phyloP scores from a whole-genome alignment of 2,113 vertebrate genomes.

The Nycticryphes semicollaris region DNA sequence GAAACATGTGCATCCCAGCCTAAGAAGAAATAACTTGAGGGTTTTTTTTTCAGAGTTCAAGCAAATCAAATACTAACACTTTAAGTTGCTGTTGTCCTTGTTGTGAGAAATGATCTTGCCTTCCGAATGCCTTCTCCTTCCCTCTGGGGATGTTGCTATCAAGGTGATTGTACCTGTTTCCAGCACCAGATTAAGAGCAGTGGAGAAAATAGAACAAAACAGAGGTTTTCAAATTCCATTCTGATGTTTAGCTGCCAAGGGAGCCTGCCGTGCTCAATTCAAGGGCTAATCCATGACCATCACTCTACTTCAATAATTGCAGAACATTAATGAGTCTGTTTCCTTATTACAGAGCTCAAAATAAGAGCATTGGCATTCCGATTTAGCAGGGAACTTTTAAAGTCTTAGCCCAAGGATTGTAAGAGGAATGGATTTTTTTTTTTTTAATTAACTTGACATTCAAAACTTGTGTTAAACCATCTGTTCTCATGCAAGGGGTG shows the following conservation, averaged over 20 bases:
- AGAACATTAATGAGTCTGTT: conserved; percentile 44
- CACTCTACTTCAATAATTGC: conserved; percentile 35
- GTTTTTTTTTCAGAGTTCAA: background rate
- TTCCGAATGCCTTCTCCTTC: background rate
- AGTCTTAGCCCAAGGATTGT: conserved; percentile 49
- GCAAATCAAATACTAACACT: background rate
- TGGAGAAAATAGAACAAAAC: conserved; percentile 19
- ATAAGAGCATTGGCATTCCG: conserved; percentile 34
- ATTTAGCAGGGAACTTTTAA: conserved; percentile 58
- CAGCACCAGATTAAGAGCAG: background rate
- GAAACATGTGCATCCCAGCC: background rate
- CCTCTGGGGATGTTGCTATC: background rate
- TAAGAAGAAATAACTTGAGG: background rate
- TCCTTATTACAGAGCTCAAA: conserved; percentile 55
- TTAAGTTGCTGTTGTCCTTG: background rate
- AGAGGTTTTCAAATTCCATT: background rate
- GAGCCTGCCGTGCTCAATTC: conserved; percentile 1
- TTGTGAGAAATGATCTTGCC: background rate
- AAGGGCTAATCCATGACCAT: conserved; percentile 23
- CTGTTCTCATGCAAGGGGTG: conserved; percentile 49
- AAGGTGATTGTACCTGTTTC: conserved; percentile 47
- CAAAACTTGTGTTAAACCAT: conserved; percentile 57
- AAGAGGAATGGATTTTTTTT: conserved; percentile 31
- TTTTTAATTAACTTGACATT: conserved; percentile 68
- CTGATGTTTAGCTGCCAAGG: background rate